These are phyloP conservation scores for Charina bottae DNA, from an alignment of 2,113 vertebrate genomes.

Conservation along the genomic window DNA sequence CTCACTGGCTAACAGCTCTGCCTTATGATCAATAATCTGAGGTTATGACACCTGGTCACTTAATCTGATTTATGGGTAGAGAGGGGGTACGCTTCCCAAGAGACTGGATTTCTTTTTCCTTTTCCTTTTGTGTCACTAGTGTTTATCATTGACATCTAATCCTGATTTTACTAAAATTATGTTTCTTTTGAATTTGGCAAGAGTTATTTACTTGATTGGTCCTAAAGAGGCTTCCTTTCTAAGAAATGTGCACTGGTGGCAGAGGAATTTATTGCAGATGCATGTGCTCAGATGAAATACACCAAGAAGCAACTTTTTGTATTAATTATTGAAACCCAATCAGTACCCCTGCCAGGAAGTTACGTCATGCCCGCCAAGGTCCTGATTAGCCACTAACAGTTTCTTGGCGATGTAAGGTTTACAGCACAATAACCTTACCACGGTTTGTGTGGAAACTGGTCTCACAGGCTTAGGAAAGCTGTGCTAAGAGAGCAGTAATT, in stretches of 20 bases:
- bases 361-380: conserved; percentile 9
- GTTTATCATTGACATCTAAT: neutral
- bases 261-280: neutral
- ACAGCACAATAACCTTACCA: conserved; percentile 52
- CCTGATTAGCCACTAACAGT: conserved; percentile 44
- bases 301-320: neutral
- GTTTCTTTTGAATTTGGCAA: neutral
- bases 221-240: neutral
- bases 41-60: neutral
- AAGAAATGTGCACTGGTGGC: neutral
- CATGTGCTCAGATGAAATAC: neutral
- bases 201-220: neutral
- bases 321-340: neutral
- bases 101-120: neutral
- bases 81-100: neutral
- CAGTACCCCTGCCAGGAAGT: conserved; percentile 21
- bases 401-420: conserved; percentile 46
- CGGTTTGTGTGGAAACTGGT: conserved; percentile 60
- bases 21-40: too few species aligned
- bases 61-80: neutral
- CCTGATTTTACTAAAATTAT: neutral
- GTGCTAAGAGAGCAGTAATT: conserved; percentile 61
- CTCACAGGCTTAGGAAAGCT: conserved; percentile 62
- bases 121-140: neutral
- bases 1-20: neutral